Base-by-base conservation (phyloP, 2,888 invertebrate species). In the Temnothorax unifasciatus region DNA sequence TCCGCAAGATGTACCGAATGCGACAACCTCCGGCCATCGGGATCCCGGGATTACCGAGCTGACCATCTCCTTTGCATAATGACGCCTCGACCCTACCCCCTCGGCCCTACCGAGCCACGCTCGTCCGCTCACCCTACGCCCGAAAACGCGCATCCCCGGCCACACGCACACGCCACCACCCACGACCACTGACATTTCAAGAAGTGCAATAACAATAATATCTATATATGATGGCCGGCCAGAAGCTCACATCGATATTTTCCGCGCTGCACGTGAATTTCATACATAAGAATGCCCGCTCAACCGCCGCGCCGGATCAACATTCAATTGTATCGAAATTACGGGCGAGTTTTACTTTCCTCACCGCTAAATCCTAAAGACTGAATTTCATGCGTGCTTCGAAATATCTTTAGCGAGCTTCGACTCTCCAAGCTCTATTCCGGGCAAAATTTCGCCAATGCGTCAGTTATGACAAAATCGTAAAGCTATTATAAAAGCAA, bases 51-150 rank as follows among this genome's bases (percentile, higher is more conserved):
- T 94, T 92, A 93, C 94, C 88, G 90, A 92, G 92, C 92, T 95
- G 95, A 94, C 95, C 94, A 94, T 95, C 94, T 94, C 90, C 89
- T 95, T 95, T 95, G 94, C 95, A 95, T 95, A 95, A 95, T 93
- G 95, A 94, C 93, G 85, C 90, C 85, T 83, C 68, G 84, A 75
- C 87, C 89, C 84, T 75, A 69, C 86, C 68, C 69, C 75, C 73
- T 79, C 85, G 81, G 77, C 73, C 82, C 34, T 57, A 59, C 71
- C 68, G 66, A 82, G 73, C 77, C 74, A 64, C 76, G 75, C 47
- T 81, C 61, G 44, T 61, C 38, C 79, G 61, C 44, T 52, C 74
- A 79, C 83, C 85, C 86, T 81, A 74, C 50, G 79, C 63, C 68
- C 83, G 77, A 86, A 89, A 90, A 85, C 84, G 86, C 81, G 83